A percentile compares a stretch with the other conserved stretches of the same genome.
These are phyloP conservation scores for Nycticorax nycticorax DNA, from an alignment of 2,113 vertebrate genomes.

Conservation along the genomic window DNA sequence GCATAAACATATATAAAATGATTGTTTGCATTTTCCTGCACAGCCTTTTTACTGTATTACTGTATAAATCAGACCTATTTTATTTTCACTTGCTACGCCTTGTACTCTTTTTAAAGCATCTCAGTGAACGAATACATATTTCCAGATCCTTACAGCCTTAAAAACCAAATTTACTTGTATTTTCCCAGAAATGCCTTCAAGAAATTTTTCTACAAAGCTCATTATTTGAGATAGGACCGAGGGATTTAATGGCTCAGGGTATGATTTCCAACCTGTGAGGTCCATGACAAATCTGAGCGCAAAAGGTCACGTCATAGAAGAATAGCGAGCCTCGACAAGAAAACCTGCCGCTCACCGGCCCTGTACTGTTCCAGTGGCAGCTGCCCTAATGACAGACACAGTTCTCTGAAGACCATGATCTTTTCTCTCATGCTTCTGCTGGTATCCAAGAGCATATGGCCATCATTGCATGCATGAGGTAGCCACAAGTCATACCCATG, in stretches of 20 bases:
- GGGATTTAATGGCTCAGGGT: not conserved
- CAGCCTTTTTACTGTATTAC: conserved; percentile 8
- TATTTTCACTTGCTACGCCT: conserved; percentile 17
- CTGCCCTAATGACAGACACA: not conserved
- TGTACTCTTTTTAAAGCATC: not conserved
- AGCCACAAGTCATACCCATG: not conserved
- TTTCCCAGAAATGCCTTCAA: not conserved
- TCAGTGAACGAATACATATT: not conserved
- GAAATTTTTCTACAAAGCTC: not conserved
- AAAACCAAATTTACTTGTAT: not conserved
- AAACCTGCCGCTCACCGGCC: not conserved
- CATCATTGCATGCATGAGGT: not conserved
- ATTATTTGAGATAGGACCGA: not conserved
- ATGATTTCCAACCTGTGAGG: not conserved
- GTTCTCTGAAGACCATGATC: not conserved
- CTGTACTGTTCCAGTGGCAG: not conserved
- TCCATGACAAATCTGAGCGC: not conserved
- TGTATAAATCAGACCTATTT: conserved; percentile 42
- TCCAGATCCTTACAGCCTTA: not conserved
- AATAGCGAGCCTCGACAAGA: not conserved
- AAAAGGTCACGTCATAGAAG: not conserved
- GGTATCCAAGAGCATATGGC: not conserved
- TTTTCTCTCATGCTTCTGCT: not conserved
- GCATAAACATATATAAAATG: conserved; percentile 42
- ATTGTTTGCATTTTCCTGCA: conserved; percentile 4